Base-by-base conservation (phyloP, 2,113 vertebrate species). In the Ia io region DNA sequence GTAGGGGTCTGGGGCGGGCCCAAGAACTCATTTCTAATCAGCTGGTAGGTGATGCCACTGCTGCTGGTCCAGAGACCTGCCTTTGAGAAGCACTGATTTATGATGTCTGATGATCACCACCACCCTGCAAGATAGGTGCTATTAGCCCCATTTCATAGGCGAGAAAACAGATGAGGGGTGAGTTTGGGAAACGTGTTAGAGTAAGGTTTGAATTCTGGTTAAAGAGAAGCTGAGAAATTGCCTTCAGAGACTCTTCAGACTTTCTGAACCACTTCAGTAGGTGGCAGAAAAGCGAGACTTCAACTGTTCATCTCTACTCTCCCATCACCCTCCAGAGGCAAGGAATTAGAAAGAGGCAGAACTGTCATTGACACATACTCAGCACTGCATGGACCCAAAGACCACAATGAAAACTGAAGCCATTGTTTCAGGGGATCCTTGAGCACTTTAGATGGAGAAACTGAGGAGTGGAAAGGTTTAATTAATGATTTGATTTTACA, bases 201-300 rank as follows among this genome's bases (percentile, higher is more conserved):
- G 37, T 51, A 73, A 87, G 3, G 49, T 85, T 84, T 84, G 77
- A 67, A 40, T 84, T 32, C 30, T 30, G 40, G 16, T 83, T 83
- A 78, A 61, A 40, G 63, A 73, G 61, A 82, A 89, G n/a, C 28
- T 88, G 25, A 84, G 77, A 93, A 56, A 71, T 74, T 85, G 83
- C 35, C 44, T 90, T 84, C 35, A 76, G 85, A 71, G 77, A 44
- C 93, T 79, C 47, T 84, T 90, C 47, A 92, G 35, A 73, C 70
- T 84, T 65, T 90, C 49, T 67, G 49, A 88, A 63, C 78, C 6
- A 76, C 51, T 84, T 17, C 11, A 30, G 23, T 37, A 32, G 25
- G 37, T 49, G 65, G 79, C 40, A 90, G 42, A 53, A 65, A 92
- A n/a, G 65, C 13, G 42, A 94, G 51, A 85, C 8, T 7, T 20